These are phyloP conservation scores for Pelodytes ibericus DNA, from an alignment of 2,797 vertebrate genomes.

Conservation along the genomic window DNA sequence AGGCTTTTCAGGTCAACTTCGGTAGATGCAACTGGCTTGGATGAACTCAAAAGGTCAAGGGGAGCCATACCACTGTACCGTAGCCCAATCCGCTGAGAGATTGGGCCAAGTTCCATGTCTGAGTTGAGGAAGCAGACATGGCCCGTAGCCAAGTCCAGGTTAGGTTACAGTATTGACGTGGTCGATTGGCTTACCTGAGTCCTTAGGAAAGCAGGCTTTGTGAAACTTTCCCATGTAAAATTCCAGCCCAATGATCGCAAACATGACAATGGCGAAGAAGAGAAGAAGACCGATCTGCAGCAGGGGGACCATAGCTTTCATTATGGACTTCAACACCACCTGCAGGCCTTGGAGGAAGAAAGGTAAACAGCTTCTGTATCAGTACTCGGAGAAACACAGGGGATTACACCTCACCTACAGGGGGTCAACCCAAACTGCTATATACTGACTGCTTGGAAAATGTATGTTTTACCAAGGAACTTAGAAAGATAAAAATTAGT, in stretches of 20 bases:
- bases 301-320: slow-evolving; percentile 98
- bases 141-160: no score
- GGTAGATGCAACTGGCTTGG: no score
- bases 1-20: no score
- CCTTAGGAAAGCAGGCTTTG: slow-evolving; percentile 84
- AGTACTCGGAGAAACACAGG: background rate
- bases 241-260: slow-evolving; percentile 96
- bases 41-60: no score
- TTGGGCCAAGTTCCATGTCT: no score
- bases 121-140: background rate
- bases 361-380: background rate
- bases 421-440: background rate
- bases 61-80: no score
- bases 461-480: no score
- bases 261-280: slow-evolving; percentile 98
- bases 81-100: no score
- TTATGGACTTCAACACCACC: slow-evolving; percentile 97
- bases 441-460: no score
- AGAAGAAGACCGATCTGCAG: slow-evolving; percentile 95
- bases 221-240: slow-evolving; percentile 99
- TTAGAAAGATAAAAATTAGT: no score
- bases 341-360: slow-evolving; percentile 81
- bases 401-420: background rate
- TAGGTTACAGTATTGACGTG: no score
- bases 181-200: slow-evolving; percentile 84